These are phyloP conservation scores for Pseudochirops cupreus DNA, from an alignment of 2,797 vertebrate genomes.

Conservation along the genomic window DNA sequence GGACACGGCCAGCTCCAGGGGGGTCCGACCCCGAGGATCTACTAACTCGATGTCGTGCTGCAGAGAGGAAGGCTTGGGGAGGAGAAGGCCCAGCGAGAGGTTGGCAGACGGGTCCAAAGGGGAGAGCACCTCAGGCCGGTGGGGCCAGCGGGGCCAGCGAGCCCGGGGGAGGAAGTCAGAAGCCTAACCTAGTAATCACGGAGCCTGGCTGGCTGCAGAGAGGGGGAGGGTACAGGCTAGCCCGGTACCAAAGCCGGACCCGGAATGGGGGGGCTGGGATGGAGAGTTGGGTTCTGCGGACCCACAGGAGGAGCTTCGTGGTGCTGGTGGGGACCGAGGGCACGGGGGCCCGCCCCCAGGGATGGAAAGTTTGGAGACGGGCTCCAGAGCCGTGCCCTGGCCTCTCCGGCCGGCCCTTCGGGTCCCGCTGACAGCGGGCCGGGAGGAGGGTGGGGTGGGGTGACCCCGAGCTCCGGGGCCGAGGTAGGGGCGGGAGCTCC, in stretches of 20 bases:
- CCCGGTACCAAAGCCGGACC: neutral
- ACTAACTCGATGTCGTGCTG: constrained; percentile 92
- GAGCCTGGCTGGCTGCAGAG: neutral
- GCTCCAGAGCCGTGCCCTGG: too few relatives aligned
- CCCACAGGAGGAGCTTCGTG: neutral
- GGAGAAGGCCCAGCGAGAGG: neutral
- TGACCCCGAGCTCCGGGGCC: too few relatives aligned
- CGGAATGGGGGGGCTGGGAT: neutral
- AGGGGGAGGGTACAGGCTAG: neutral
- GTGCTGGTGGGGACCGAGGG: neutral
- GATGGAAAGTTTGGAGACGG: neutral
- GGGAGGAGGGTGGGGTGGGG: neutral
- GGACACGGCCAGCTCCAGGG: constrained; percentile 94
- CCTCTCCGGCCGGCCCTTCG: neutral
- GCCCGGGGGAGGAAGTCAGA: neutral
- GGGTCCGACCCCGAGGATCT: constrained; percentile 93
- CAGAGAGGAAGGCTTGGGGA: constrained; percentile 39
- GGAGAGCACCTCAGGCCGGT: too few relatives aligned
- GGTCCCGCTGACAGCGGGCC: too few relatives aligned
- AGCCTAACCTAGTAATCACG: neutral
- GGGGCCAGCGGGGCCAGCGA: too few relatives aligned
- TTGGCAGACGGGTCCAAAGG: neutral
- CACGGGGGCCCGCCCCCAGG: too few relatives aligned
- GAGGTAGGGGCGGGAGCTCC: neutral
- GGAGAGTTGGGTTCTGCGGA: neutral